Base-by-base conservation (phyloP, 2,888 invertebrate species). In the Galeruca laticollis region DNA sequence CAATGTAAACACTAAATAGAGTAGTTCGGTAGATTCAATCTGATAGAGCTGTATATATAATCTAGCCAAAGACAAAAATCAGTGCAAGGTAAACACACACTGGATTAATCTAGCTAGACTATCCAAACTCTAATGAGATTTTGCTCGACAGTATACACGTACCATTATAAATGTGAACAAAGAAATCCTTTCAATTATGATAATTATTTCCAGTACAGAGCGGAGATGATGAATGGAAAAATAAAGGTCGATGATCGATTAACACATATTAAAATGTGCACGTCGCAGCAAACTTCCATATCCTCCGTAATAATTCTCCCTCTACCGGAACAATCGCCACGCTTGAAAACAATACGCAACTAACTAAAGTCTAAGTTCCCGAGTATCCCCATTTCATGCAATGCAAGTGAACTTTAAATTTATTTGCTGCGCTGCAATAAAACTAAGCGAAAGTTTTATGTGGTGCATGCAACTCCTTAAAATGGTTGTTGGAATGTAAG, bases 371-470 rank as follows among this genome's bases (percentile, higher is more conserved):
- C 64, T 64, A 56, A 64, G 64, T 62, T 61, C 35, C 33, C 18
- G 13, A 51, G 56, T 47, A 64, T 56, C 56, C 56, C 9, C 37
- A 56, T 52, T 57, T 56, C 65, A 57, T 57, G 65, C 65, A 35
- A 65, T 47, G 65, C 56, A 65, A 65, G 65, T 57, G 65, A 65
- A 65, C 65, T 65, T 65, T 57, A 65, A 65, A 65, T 65, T 65
- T 65, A 65, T 65, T 57, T 65, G 57, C 65, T 57, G 40, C 33
- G 43, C 57, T 57, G 65, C 57, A 65, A 65, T 65, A 65, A 65
- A 65, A 56, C 63, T 56, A n/a, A 40, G 56, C 43, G 64, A 64
- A 64, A 64, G 64, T 64, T 64, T 64, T 64, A 64, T 64, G 56
- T 31, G 56, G 40, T n/a, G 64, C 54, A 47, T 64, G 64, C 43